Percentiles rank a stretch among this genome's conserved stretches.
phyloP scores from a whole-genome alignment of 1,140 invertebrate species.

The Papilio helenus region DNA sequence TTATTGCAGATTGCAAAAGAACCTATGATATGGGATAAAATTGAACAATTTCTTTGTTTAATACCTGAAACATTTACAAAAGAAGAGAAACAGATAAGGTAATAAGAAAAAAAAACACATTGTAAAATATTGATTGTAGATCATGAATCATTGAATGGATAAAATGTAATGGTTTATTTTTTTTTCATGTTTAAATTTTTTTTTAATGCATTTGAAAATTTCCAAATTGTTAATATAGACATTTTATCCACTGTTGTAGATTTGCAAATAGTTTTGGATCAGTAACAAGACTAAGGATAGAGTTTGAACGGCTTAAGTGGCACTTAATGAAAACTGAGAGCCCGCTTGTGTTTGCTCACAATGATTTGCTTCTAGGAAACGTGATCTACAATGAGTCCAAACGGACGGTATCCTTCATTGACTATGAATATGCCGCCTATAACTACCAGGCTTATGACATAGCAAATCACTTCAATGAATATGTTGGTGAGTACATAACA shows the following conservation, averaged over 20 bases:
- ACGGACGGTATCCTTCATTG: slow-evolving; percentile 94
- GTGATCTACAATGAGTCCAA: slow-evolving; percentile 91
- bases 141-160: neutral
- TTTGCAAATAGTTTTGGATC: slow-evolving; percentile 87
- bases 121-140: neutral
- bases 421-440: slow-evolving; percentile 97
- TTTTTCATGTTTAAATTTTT: neutral
- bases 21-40: slow-evolving; percentile 89
- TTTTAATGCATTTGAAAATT: neutral
- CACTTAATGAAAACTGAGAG: slow-evolving; percentile 86
- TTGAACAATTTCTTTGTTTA: slow-evolving; percentile 89
- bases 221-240: slow-evolving; percentile 10
- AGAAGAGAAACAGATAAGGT: slow-evolving; percentile 86
- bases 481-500: slow-evolving; percentile 89
- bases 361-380: slow-evolving; percentile 98
- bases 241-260: slow-evolving; percentile 83
- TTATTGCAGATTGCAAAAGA: slow-evolving; percentile 67
- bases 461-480: slow-evolving; percentile 99
- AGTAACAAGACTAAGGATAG: slow-evolving; percentile 86
- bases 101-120: neutral
- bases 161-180: neutral
- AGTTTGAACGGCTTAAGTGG: slow-evolving; percentile 87
- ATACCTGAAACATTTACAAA: slow-evolving; percentile 87
- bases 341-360: slow-evolving; percentile 98
- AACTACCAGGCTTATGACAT: slow-evolving; percentile 99